A percentile compares a stretch with the other conserved stretches of the same genome.
phyloP scores from a whole-genome alignment of 2,797 vertebrate genomes.

The Liasis olivaceus region DNA sequence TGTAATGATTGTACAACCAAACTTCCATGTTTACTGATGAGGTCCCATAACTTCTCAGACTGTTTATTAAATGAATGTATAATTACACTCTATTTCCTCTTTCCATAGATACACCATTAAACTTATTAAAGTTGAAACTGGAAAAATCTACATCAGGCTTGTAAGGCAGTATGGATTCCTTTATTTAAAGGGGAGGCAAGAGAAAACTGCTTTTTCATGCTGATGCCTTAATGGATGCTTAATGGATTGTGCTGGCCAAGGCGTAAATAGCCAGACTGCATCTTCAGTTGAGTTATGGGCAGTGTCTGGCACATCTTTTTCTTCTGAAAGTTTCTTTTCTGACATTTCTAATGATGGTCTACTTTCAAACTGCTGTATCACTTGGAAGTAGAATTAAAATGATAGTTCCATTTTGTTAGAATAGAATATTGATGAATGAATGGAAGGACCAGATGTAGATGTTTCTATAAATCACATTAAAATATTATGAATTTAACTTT shows the following conservation, averaged over 20 bases:
- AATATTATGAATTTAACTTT: neutral
- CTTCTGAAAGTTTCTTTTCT: slow-evolving; percentile 23
- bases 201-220: neutral
- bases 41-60: neutral
- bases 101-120: neutral
- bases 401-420: neutral
- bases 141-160: neutral
- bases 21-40: neutral
- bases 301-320: neutral
- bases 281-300: slow-evolving; percentile 19
- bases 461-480: neutral
- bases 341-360: slow-evolving; percentile 1
- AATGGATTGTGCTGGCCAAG: slow-evolving; percentile 20
- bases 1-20: neutral
- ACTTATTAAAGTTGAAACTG: neutral
- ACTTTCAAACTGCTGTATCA: neutral
- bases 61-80: neutral
- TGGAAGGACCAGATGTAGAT: neutral
- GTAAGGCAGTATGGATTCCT: slow-evolving; percentile 5
- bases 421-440: neutral
- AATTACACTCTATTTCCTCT: neutral
- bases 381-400: neutral
- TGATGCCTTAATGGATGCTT: slow-evolving; percentile 23
- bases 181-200: neutral
- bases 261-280: slow-evolving; percentile 18